A percentile compares a stretch with the other conserved stretches of the same genome.
These are phyloP conservation scores for Tetragonula clypearis DNA, from an alignment of 1,140 invertebrate species.

Conservation along the genomic window DNA sequence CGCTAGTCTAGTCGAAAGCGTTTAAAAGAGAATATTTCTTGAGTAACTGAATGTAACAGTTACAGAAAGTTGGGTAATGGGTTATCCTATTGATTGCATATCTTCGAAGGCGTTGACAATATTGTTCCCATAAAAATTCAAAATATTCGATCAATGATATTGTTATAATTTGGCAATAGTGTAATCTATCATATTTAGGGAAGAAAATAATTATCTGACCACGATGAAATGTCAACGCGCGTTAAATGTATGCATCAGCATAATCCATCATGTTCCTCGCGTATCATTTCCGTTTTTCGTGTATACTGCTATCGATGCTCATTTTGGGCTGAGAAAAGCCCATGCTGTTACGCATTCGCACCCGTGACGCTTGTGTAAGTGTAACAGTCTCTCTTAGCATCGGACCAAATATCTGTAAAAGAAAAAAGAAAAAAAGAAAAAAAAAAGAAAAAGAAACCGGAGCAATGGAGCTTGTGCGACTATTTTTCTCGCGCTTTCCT, in stretches of 20 bases:
- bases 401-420: constrained; percentile 53
- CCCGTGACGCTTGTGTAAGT: constrained; percentile 24
- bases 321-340: constrained; percentile 11
- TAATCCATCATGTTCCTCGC: constrained; percentile 14
- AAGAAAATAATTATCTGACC: not conserved
- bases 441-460: not conserved
- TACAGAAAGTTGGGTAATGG: not conserved
- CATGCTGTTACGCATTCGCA: not conserved
- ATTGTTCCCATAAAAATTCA: not conserved
- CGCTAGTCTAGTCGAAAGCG: constrained; percentile 52
- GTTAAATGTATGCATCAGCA: not conserved
- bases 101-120: not conserved
- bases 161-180: not conserved
- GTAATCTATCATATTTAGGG: not conserved
- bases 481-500: constrained; percentile 37
- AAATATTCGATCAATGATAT: not conserved
- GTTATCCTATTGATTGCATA: not conserved
- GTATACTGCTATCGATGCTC: constrained; percentile 23
- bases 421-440: not conserved
- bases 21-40: constrained; percentile 40
- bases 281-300: constrained; percentile 15
- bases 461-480: constrained; percentile 38
- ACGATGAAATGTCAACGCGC: not conserved
- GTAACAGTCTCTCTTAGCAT: constrained; percentile 47
- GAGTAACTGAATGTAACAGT: constrained; percentile 25